A percentile compares a stretch with the other conserved stretches of the same genome.
Evolutionary conservation across 2,888 invertebrate genomes (phyloP).

Genomic region (Lepidonotus clava): DNA sequence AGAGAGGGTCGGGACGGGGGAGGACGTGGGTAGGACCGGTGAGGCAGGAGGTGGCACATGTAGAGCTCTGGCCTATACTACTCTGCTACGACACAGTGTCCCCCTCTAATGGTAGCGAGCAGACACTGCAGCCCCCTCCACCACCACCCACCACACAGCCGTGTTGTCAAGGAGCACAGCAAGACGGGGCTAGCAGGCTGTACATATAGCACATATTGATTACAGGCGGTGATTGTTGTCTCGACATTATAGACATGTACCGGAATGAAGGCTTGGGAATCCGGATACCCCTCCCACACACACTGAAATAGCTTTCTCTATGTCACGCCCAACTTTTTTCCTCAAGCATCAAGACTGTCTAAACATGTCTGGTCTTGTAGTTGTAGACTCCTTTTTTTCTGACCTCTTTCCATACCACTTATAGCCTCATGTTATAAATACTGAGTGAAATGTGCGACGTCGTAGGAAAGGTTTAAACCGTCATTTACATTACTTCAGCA

Average conservation of each 20-base stretch:
- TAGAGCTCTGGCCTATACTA: conserved; percentile 33
- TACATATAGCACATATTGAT: no score
- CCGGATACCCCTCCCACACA: conserved; percentile 26
- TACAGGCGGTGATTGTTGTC: not conserved
- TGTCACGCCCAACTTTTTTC: conserved; percentile 22
- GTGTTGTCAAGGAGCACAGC: no score
- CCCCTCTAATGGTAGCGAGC: conserved; percentile 21
- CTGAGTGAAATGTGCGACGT: no score
- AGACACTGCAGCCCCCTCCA: not conserved
- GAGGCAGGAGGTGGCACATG: conserved; percentile 14
- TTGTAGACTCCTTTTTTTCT: not conserved
- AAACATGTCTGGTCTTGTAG: conserved; percentile 47
- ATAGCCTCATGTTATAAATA: conserved; percentile 4
- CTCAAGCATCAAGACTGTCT: conserved; percentile 19
- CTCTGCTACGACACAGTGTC: conserved; percentile 41
- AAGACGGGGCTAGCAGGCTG: no score
- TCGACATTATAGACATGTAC: not conserved
- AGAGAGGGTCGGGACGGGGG: not conserved
- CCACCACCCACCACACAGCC: not conserved
- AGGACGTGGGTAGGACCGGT: not conserved
- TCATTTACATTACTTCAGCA: not conserved
- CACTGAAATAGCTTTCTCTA: not conserved
- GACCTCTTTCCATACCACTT: not conserved
- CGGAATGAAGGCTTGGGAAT: not conserved
- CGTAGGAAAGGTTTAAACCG: not conserved